Percentiles rank a stretch among this genome's conserved stretches.
Conservation (phyloP, 2,797 vertebrate species). For the Numenius phaeopus region DNA sequence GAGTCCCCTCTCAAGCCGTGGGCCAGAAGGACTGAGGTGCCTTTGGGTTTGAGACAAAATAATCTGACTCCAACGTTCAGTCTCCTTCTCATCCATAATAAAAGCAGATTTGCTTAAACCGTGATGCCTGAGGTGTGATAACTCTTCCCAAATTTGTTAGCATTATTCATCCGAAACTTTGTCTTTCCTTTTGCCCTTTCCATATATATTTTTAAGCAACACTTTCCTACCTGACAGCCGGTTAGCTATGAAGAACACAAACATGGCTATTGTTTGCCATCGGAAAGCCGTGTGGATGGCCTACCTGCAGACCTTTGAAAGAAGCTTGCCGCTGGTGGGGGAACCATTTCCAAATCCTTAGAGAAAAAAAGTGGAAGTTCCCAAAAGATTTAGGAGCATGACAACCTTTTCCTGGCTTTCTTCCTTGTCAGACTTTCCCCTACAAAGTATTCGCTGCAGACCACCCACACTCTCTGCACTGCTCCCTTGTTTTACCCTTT, state of each 20-base stretch:
- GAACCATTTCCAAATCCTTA: neutral
- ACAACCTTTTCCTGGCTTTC: neutral
- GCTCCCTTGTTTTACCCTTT: neutral
- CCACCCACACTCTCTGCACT: neutral
- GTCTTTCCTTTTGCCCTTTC: neutral
- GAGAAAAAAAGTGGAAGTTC: neutral
- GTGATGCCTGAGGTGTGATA: neutral
- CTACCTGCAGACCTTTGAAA: neutral
- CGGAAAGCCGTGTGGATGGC: rapidly evolving
- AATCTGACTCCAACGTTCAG: neutral
- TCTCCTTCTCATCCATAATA: neutral
- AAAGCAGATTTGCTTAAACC: neutral
- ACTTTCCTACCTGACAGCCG: neutral
- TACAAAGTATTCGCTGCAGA: neutral
- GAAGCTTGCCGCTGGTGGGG: neutral
- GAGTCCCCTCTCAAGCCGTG: rapidly evolving
- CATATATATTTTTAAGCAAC: neutral
- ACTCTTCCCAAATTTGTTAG: neutral
- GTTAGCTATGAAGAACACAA: neutral
- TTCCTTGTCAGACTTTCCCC: neutral
- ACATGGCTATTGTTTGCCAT: neutral
- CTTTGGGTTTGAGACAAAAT: neutral
- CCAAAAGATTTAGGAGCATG: neutral
- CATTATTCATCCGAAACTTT: neutral
- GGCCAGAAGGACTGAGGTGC: neutral